These are phyloP conservation scores for Chloromyia formosa DNA, from an alignment of 2,888 invertebrate genomes.

Conservation along the genomic window DNA sequence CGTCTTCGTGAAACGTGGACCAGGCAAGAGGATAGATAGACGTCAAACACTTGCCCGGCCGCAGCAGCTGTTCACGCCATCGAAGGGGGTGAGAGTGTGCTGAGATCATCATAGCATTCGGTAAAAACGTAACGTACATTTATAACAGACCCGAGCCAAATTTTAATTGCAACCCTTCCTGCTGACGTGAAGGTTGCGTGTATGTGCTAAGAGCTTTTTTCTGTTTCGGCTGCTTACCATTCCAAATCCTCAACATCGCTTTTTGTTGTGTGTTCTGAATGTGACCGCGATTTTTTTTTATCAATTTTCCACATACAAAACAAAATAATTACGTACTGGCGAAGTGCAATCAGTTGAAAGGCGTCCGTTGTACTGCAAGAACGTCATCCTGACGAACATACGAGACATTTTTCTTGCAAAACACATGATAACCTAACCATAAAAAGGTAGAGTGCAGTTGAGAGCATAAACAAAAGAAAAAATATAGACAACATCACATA, in stretches of 20 bases:
- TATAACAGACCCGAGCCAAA: neutral
- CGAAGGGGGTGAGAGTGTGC: neutral
- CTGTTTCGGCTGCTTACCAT: slow-evolving; percentile 5
- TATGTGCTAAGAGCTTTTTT: slow-evolving; percentile 27
- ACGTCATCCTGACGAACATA: neutral
- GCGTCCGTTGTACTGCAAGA: neutral
- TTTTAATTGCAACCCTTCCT: neutral
- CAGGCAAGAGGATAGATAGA: too few relatives aligned
- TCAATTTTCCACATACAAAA: neutral
- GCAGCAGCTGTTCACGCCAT: too few relatives aligned
- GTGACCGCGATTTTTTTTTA: neutral
- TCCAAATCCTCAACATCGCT: neutral
- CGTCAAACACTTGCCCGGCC: too few relatives aligned
- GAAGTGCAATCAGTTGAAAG: neutral
- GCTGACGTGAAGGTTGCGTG: slow-evolving; percentile 6
- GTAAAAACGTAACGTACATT: slow-evolving; percentile 15
- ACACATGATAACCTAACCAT: neutral
- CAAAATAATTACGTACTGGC: too few relatives aligned
- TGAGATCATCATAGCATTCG: neutral
- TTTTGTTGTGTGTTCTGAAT: slow-evolving; percentile 27
- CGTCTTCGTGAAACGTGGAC: too few relatives aligned
- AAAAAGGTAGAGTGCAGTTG: slow-evolving; percentile 1
- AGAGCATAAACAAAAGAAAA: neutral
- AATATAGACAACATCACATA: neutral
- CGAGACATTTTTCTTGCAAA: neutral